Evolutionary conservation across 2,888 invertebrate genomes (phyloP), one percentile per base, ranked within the genome.

Genomic region (Tinea semifulvella): DNA sequence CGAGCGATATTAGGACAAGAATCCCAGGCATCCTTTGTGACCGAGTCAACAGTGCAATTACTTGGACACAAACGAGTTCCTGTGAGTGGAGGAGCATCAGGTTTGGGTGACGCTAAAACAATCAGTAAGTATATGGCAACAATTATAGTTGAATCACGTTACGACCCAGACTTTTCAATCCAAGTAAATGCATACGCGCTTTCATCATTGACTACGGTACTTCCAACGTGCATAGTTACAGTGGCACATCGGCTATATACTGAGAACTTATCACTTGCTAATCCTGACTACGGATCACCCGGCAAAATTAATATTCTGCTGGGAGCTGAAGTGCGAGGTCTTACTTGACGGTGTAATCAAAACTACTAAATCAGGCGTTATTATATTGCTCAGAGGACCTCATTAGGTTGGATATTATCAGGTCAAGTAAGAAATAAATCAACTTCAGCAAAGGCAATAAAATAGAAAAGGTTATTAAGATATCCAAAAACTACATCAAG

Each of bases 21-120:
- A 1, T 55, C 57, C 6, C 50, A 56, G 31, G 52, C 52, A 8
- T 55, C 49, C 6, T 56, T 57, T 42, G 50, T 57, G 3, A 55
- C 55, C 0, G 56, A 58, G 11, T 17, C 54, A 6, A 45, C 51
- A 13, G 55, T 51, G 1, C 55, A 55, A 39, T 26, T 46, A 2
- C 39, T 57, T 1, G 25, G 48, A 2, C 43, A 57, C 1, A 52
- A 52, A 4, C 51, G 52, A 22, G 48, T 45, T 3, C 49, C 53
- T 17, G 44, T 52, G 2, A 50, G 39, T 45, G 52, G 53, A 31
- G n/a, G 26, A 16, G 48, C 53, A 27, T 50, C 52, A 26, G 52
- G 53, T 4, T 10, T 56, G 5, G 53, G 52, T 10, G 48, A 52
- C 5, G 48, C 46, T 40, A 36, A 46, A 36, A 22, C 31, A 5